Conservation (phyloP, 1,140 invertebrate species). For the Drosophila subpulchrella region DNA sequence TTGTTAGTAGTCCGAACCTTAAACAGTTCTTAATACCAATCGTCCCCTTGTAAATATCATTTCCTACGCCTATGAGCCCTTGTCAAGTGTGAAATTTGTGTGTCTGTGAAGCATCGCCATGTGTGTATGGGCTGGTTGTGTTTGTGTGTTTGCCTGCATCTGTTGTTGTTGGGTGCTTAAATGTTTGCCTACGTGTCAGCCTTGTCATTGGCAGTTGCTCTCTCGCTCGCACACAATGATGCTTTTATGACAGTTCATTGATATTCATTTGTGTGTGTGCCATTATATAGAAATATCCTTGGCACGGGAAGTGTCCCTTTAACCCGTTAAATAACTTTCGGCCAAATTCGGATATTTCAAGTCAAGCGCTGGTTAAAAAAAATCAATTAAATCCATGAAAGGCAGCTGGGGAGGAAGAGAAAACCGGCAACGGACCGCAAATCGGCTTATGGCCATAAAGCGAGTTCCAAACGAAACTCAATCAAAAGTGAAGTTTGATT, state of each 20-base stretch:
- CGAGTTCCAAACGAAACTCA: conserved; percentile 42
- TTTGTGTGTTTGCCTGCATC: conserved; percentile 22
- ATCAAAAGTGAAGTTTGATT: conserved; percentile 72
- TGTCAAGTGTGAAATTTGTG: conserved; percentile 30
- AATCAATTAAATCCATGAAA: conserved; percentile 35
- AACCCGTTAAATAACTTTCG: conserved; percentile 33
- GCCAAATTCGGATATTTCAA: conserved; percentile 29
- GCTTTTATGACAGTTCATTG: conserved; percentile 79
- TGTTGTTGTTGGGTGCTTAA: conserved; percentile 58
- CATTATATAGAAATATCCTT: conserved; percentile 16
- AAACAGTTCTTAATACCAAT: no score
- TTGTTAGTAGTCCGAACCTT: no score
- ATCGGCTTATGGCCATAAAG: conserved; percentile 56
- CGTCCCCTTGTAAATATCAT: neutral
- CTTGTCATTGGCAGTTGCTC: conserved; percentile 53
- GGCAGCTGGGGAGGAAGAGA: conserved; percentile 9
- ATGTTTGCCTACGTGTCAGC: conserved; percentile 79
- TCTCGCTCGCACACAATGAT: conserved; percentile 35
- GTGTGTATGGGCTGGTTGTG: conserved; percentile 18
- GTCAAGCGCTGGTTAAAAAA: conserved; percentile 21
- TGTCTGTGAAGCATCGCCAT: conserved; percentile 1
- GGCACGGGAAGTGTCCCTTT: neutral
- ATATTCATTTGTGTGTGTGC: conserved; percentile 68
- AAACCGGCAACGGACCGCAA: conserved; percentile 41
- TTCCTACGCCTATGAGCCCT: conserved; percentile 10